Conservation (phyloP, 2,888 invertebrate genomes). For the Automeris io region DNA sequence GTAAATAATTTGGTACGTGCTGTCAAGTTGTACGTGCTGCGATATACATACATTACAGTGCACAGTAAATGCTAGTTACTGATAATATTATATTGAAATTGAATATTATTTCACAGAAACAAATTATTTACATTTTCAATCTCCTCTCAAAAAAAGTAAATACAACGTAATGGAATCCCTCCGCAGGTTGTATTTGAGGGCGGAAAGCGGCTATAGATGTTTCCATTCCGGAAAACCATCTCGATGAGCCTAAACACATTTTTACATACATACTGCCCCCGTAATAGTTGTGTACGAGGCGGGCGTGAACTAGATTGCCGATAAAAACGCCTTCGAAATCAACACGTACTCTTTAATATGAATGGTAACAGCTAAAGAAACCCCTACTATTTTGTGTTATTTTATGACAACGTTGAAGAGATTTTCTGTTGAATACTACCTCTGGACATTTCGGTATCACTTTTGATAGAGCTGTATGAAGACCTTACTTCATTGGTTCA, state of each 20-base stretch:
- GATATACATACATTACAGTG: too few species aligned
- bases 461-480: neutral
- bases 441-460: neutral
- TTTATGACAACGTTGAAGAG: neutral
- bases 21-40: too few species aligned
- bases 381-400: slow-evolving; percentile 14
- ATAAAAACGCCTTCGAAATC: slow-evolving; percentile 36
- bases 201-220: slow-evolving; percentile 30
- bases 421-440: neutral
- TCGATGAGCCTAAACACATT: slow-evolving; percentile 32
- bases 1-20: too few species aligned
- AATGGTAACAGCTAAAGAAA: slow-evolving; percentile 24
- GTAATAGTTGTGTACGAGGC: slow-evolving; percentile 39
- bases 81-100: too few species aligned
- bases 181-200: slow-evolving; percentile 25
- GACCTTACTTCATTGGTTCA: too few species aligned
- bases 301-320: slow-evolving; percentile 43
- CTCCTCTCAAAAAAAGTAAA: slow-evolving; percentile 11
- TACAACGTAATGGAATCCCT: slow-evolving; percentile 26
- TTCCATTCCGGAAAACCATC: slow-evolving; percentile 29
- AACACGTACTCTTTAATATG: slow-evolving; percentile 34
- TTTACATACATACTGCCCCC: slow-evolving; percentile 44
- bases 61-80: too few species aligned
- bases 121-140: too few species aligned
- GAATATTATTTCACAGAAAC: too few species aligned